Evolutionary conservation across 2,113 vertebrate genomes (phyloP).

Genomic region (Rhea americana): DNA sequence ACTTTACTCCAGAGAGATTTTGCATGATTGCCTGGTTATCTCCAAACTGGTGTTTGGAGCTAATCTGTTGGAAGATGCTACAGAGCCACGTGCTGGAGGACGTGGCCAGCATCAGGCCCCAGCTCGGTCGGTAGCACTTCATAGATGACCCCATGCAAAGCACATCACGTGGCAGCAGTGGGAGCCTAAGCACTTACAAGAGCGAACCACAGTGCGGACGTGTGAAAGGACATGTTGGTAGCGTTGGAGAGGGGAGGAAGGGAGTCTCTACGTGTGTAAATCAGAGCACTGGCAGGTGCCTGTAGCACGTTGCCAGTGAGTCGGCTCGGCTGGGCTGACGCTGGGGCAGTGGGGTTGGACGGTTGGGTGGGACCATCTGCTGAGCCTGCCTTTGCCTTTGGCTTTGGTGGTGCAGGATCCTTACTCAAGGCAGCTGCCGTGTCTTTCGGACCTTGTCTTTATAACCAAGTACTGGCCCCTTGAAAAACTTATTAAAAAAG

Average conservation of each 20-base stretch:
- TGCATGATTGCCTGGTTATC: neutral
- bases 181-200: neutral
- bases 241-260: neutral
- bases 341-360: accelerated
- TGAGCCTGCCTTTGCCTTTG: neutral
- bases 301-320: neutral
- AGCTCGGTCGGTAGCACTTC: neutral
- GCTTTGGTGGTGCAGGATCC: neutral
- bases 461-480: neutral
- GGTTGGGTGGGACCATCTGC: neutral
- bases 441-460: neutral
- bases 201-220: neutral
- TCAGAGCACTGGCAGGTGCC: neutral
- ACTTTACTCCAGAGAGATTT: neutral
- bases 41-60: neutral
- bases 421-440: neutral
- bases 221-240: neutral
- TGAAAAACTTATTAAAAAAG: neutral
- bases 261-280: neutral
- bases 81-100: neutral
- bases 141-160: neutral
- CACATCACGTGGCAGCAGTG: neutral
- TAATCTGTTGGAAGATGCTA: neutral
- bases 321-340: neutral
- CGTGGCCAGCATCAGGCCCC: neutral